Base-by-base conservation (phyloP, 2,888 invertebrate genomes). In the Drosophila recens region DNA sequence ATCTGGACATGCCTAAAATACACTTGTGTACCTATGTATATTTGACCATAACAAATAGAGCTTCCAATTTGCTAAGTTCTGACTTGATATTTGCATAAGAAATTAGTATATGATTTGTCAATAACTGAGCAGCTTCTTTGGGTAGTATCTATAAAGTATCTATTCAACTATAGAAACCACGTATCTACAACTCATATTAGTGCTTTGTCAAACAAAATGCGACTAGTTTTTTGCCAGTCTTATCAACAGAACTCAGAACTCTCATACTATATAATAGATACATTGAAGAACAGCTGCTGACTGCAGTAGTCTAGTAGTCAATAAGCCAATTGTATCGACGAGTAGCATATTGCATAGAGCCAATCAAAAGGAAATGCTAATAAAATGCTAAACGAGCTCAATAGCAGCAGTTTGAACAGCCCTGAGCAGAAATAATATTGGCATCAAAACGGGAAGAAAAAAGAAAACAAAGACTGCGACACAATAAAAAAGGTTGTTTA, bases 371-470 rank as follows among this genome's bases (percentile, higher is more conserved):
- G 77, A 77, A 77, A 77, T 80, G 57, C 67, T 67, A 80, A 77
- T 77, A 57, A 80, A 77, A 77, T 40, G 61, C 78, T 79, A 79
- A 79, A 82, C 82, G 75, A 82, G 70, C 78, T 82, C 70, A 82
- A 79, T 82, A 69, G 59, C 53, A 69, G 59, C 62, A 52, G 64
- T 30, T 63, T 38, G 38, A 53, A 57, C 53, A 68, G 54, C 58
- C 42, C 51, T 46, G 15, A 71, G 34, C 48, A 40, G 57, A 52
- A 49, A 65, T 30, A 27, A 27, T 56, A 68, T 74, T 67, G 46
- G 45, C 38, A 58, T 20, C 30, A 33, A 42, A 61, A 57, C 23
- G 23, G 4, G 5, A 5, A n/a, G 4, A 17, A 9, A 34, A 43
- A 27, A 13, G 13, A 30, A 10, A 9, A 33, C 17, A 51, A 51